Base-by-base conservation (phyloP, 2,797 vertebrate genomes). In the Lepidocolaptes lacrymiger region DNA sequence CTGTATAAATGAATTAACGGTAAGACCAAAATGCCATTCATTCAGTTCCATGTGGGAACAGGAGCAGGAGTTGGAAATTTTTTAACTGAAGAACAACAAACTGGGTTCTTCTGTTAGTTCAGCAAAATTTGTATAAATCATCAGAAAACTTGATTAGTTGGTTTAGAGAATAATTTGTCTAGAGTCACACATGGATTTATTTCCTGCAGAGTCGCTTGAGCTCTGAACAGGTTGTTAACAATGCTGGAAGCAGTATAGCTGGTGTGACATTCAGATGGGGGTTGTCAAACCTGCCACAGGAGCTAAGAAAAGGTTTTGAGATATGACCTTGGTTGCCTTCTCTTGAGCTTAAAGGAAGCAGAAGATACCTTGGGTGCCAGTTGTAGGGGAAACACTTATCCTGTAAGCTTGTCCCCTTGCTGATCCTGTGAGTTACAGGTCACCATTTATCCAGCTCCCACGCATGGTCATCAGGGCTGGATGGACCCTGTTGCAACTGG, bases 1-100 rank as follows among this genome's bases (percentile, higher is more conserved):
- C 79, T 99, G 99, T 54, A 99, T 99, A 97, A 99, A 99, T 8
- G 99, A 99, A 41, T 96, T 99, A 95, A 99, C 99, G 88, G 99
- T 99, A 95, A 93, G 98, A 89, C 49, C 21, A 36, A 36, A 28
- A 16, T 5, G 26, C 36, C 58, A 3, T 37, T 88, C 16, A 4
- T 44, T 26, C 22, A 34, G 2, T 66, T 34, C 63, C 63, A 13
- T 10, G 20, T 34, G 51, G 69, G 24, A 86, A 24, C 44, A 37
- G 44, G 1, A 77, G 69, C n/a, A n/a, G 54, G 71, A 85, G 30
- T 12, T 62, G 79, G 58, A 76, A 79, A n/a, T 76, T 4, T 3
- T 84, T 87, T 55, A 89, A 84, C 30, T 18, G 14, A 79, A 59
- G 32, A 2, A 67, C 55, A 76, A 27, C 10, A 37, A 73, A 13